Conservation (phyloP, 2,888 invertebrate genomes). For the Altica lythri region DNA sequence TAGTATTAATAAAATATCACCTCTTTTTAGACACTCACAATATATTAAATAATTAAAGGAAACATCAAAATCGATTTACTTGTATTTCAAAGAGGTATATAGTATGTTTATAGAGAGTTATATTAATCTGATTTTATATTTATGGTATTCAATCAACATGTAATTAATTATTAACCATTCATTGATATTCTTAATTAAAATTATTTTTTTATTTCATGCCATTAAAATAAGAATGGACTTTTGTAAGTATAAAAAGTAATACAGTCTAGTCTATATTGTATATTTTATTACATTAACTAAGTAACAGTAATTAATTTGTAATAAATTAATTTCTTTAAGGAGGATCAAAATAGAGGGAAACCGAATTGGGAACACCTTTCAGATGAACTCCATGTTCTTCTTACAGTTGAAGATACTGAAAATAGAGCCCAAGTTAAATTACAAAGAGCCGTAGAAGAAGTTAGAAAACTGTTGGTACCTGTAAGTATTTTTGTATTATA, state of each 20-base stretch:
- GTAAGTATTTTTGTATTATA: slow-evolving; percentile 64
- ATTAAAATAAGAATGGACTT: neutral
- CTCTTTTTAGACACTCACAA: too few species aligned
- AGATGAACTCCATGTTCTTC: slow-evolving; percentile 96
- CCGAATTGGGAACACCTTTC: slow-evolving; percentile 99
- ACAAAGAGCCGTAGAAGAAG: slow-evolving; percentile 95
- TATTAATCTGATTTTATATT: too few species aligned
- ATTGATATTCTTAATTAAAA: too few species aligned
- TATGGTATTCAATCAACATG: too few species aligned
- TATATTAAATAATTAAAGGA: too few species aligned
- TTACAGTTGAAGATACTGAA: slow-evolving; percentile 98
- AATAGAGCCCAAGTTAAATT: slow-evolving; percentile 95
- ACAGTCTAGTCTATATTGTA: neutral
- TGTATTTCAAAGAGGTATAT: too few species aligned
- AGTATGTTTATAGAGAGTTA: too few species aligned
- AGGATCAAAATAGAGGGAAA: slow-evolving; percentile 98
- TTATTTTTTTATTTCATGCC: slow-evolving; percentile 6
- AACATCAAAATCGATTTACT: too few species aligned
- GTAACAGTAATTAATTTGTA: neutral
- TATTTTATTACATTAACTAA: neutral
- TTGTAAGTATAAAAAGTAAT: slow-evolving; percentile 4
- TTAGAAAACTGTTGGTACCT: slow-evolving; percentile 95
- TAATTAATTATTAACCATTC: too few species aligned
- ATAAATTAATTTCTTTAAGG: slow-evolving; percentile 65
- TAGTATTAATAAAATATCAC: too few species aligned